Evolutionary conservation across 2,888 invertebrate genomes (phyloP).

Genomic region (Tachina lurida): DNA sequence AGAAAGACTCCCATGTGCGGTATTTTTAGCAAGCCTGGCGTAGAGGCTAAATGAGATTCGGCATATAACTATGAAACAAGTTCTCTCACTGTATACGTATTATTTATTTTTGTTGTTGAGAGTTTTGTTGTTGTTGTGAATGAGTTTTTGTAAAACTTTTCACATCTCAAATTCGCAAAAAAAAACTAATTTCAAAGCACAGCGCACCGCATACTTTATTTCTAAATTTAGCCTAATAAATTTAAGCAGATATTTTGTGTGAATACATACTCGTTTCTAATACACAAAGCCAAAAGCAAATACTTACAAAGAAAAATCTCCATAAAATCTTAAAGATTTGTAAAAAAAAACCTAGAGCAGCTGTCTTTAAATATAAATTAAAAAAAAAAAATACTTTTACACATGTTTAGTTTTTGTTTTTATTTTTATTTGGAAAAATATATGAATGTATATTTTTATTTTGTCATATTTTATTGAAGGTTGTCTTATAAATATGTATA

Average conservation of each 20-base stretch:
- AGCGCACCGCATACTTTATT: not conserved
- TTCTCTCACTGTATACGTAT: not conserved
- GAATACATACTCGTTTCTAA: not conserved
- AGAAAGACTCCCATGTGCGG: too few species aligned
- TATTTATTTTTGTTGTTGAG: not conserved
- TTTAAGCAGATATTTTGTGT: not conserved
- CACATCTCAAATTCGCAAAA: conserved; percentile 11
- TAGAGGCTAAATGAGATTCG: not conserved
- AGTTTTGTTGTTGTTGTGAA: not conserved
- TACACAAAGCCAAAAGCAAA: not conserved
- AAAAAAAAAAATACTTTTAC: too few species aligned
- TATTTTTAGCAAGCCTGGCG: too few species aligned
- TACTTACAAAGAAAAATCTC: too few species aligned
- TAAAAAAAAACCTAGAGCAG: not conserved
- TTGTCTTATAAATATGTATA: conserved; percentile 9
- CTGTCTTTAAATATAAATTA: not conserved
- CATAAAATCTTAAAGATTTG: not conserved
- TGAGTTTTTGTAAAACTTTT: not conserved
- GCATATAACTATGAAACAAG: not conserved
- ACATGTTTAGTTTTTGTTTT: too few species aligned
- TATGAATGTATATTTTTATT: not conserved
- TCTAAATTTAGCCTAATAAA: conserved; percentile 3
- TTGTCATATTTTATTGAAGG: conserved; percentile 17
- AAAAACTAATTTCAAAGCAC: not conserved
- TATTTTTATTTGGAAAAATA: not conserved